These are phyloP conservation scores for Leptopilina myrica DNA, from an alignment of 2,888 invertebrate species.

Conservation along the genomic window DNA sequence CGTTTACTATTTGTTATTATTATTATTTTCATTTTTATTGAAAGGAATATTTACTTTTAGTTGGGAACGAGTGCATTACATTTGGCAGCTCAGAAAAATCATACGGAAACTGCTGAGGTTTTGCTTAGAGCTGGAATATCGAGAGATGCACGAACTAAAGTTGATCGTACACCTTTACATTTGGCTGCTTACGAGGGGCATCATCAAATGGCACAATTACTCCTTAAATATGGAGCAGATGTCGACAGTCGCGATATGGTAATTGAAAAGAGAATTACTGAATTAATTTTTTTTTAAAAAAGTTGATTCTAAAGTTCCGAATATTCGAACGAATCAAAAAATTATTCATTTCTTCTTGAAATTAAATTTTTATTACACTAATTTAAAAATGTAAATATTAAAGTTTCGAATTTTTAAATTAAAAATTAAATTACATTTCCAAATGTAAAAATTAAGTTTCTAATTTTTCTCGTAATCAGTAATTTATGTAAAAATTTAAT, in stretches of 20 bases:
- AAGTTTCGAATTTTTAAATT: too few species aligned
- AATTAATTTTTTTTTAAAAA: too few species aligned
- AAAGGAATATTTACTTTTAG: slow-evolving; percentile 76
- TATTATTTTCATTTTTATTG: too few species aligned
- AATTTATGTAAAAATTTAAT: too few species aligned
- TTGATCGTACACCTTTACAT: slow-evolving; percentile 94
- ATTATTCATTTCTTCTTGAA: too few species aligned
- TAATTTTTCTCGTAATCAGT: too few species aligned
- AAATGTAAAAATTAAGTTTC: too few species aligned
- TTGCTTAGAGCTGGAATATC: slow-evolving; percentile 91
- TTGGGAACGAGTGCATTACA: slow-evolving; percentile 94
- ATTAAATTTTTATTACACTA: too few species aligned
- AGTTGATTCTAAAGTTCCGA: too few species aligned
- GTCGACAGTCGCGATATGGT: slow-evolving; percentile 89
- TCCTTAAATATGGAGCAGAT: slow-evolving; percentile 84
- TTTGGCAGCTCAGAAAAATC: slow-evolving; percentile 90
- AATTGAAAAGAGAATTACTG: slow-evolving; percentile 51
- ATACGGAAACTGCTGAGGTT: slow-evolving; percentile 87
- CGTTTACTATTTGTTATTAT: too few species aligned
- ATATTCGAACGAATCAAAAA: slow-evolving; percentile 35
- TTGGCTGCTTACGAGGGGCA: slow-evolving; percentile 92
- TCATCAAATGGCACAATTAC: slow-evolving; percentile 83
- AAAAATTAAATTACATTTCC: too few species aligned
- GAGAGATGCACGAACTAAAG: slow-evolving; percentile 93
- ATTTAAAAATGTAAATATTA: too few species aligned